Conservation (phyloP, 1,140 invertebrate genomes). For the Drosophila parvula region DNA sequence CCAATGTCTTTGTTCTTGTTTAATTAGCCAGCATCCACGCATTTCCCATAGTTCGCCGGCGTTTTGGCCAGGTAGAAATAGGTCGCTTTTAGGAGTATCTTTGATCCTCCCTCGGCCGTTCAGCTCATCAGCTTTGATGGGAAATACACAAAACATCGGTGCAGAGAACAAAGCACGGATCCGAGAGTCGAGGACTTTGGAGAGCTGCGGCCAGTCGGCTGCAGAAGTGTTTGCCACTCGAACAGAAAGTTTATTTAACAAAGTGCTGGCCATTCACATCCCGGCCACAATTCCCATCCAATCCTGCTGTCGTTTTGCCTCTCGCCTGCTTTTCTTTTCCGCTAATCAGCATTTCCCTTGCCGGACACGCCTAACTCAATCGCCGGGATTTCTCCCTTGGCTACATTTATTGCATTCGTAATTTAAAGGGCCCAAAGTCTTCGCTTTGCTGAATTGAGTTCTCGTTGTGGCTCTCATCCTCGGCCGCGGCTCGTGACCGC, state of each 20-base stretch:
- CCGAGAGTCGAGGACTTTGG: constrained; percentile 31
- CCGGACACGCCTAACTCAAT: constrained; percentile 51
- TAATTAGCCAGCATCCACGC: constrained; percentile 13
- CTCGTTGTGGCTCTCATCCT: neutral
- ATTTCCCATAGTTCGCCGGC: neutral
- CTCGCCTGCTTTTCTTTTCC: constrained; percentile 9
- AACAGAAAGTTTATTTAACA: constrained; percentile 73
- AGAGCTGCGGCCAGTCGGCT: constrained; percentile 41
- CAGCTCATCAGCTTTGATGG: constrained; percentile 28
- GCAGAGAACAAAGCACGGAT: constrained; percentile 19
- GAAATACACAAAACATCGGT: constrained; percentile 20
- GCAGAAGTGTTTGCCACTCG: constrained; percentile 46
- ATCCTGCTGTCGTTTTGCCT: neutral
- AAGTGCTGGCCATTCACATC: constrained; percentile 66
- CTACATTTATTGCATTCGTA: constrained; percentile 71
- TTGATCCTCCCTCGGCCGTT: constrained; percentile 21
- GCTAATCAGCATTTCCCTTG: constrained; percentile 60
- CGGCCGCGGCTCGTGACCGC: constrained; percentile 12
- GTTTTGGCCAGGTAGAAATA: constrained; percentile 19
- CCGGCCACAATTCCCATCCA: constrained; percentile 20
- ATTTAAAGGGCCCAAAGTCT: constrained; percentile 44
- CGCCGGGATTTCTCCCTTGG: constrained; percentile 43
- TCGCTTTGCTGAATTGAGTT: neutral
- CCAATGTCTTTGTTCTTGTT: constrained; percentile 8
- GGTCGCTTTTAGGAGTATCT: constrained; percentile 29